Evolutionary conservation across 1,140 invertebrate genomes (phyloP).

Genomic region (Drosophila aff.): DNA sequence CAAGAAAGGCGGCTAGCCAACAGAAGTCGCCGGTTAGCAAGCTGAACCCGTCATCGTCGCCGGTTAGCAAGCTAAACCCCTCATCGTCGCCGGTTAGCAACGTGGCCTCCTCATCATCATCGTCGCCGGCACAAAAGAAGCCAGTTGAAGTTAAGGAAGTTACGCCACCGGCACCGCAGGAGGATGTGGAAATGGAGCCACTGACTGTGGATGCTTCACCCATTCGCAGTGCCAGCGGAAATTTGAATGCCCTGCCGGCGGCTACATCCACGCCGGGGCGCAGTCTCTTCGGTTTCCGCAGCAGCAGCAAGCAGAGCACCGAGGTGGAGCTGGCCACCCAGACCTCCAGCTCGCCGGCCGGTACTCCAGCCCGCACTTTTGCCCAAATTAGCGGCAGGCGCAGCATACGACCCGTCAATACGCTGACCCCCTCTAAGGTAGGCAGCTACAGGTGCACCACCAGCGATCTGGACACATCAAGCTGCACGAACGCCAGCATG

Average conservation of each 20-base stretch:
- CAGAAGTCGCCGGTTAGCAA: conserved; percentile 49
- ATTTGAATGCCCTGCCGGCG: conserved; percentile 40
- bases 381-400: conserved; percentile 75
- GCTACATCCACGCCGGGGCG: conserved; percentile 79
- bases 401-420: conserved; percentile 60
- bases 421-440: conserved; percentile 70
- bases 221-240: conserved; percentile 20
- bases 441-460: conserved; percentile 65
- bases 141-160: conserved; percentile 5
- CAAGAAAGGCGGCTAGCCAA: conserved; percentile 43
- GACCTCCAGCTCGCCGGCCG: conserved; percentile 47
- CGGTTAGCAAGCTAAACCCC: background rate
- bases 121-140: conserved; percentile 6
- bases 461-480: conserved; percentile 71
- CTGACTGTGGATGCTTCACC: conserved; percentile 65
- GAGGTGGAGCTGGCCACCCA: conserved; percentile 62
- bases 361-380: conserved; percentile 54
- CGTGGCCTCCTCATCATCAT: background rate
- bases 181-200: conserved; percentile 79
- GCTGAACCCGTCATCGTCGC: background rate
- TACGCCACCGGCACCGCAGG: conserved; percentile 18
- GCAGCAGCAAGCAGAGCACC: conserved; percentile 51
- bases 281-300: conserved; percentile 55
- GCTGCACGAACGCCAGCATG: conserved; percentile 73
- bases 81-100: conserved; percentile 1